Evolutionary conservation across 2,888 invertebrate genomes (phyloP).

Genomic region (Brachyopa scutellaris): DNA sequence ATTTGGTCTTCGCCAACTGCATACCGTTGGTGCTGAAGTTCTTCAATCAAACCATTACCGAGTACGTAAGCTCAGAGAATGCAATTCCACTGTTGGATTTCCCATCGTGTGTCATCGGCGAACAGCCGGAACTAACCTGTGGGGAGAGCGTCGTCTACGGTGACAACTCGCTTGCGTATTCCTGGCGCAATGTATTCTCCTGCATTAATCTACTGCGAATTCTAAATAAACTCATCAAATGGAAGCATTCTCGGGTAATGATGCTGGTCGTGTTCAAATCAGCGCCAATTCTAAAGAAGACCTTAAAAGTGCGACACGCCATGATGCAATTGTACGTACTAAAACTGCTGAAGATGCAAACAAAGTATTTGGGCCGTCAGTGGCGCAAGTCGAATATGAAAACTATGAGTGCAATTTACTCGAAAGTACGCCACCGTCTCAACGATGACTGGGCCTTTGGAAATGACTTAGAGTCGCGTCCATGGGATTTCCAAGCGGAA

Average conservation of each 20-base stretch:
- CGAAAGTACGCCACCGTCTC: constrained; percentile 96
- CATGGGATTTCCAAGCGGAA: constrained; percentile 99
- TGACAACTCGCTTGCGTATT: constrained; percentile 87
- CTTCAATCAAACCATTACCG: constrained; percentile 98
- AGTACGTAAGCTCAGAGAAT: constrained; percentile 97
- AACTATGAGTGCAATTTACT: constrained; percentile 99
- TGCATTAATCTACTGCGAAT: constrained; percentile 98
- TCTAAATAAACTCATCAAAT: constrained; percentile 98
- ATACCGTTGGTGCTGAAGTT: constrained; percentile 99
- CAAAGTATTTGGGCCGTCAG: constrained; percentile 98
- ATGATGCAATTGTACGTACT: constrained; percentile 99
- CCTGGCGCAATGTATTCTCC: constrained; percentile 99
- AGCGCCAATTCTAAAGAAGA: constrained; percentile 97
- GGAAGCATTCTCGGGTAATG: constrained; percentile 99
- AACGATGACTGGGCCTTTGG: constrained; percentile 99
- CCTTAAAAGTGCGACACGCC: constrained; percentile 96
- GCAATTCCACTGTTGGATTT: constrained; percentile 96
- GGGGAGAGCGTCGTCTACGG: constrained; percentile 94
- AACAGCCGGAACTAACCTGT: constrained; percentile 93
- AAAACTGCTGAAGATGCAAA: constrained; percentile 99
- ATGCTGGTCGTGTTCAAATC: constrained; percentile 99
- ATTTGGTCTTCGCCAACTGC: constrained; percentile 99
- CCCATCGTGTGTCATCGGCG: constrained; percentile 97
- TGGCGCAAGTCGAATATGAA: constrained; percentile 99
- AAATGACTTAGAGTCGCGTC: constrained; percentile 97